Evolutionary conservation across 1,140 invertebrate genomes (phyloP).

Genomic region (silkworm (Bombyx mori)): DNA sequence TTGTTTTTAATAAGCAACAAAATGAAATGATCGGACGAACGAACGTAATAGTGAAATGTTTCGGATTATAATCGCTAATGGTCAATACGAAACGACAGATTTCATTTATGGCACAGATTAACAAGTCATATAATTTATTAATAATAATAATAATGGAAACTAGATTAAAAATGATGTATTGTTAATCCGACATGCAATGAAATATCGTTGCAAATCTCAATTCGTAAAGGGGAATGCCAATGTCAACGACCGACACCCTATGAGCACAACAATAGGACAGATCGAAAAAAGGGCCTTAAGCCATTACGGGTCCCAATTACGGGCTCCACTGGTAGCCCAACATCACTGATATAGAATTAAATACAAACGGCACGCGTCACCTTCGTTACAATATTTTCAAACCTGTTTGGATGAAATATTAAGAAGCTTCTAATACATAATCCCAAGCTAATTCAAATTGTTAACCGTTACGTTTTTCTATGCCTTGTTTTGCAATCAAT

Average conservation of each 20-base stretch:
- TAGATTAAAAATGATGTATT: slow-evolving; percentile 48
- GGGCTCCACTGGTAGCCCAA: slow-evolving; percentile 39
- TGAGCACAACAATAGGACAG: slow-evolving; percentile 47
- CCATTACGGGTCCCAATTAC: slow-evolving; percentile 52
- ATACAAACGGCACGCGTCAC: slow-evolving; percentile 35
- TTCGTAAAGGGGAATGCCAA: slow-evolving; percentile 52
- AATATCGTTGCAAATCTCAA: slow-evolving; percentile 50
- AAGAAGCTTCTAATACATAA: background rate
- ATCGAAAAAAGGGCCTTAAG: slow-evolving; percentile 54
- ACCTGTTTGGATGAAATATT: slow-evolving; percentile 11
- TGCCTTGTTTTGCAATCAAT: background rate
- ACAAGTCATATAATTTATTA: too few relatives aligned
- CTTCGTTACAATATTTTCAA: slow-evolving; percentile 11
- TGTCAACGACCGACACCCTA: slow-evolving; percentile 61
- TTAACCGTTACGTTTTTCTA: background rate
- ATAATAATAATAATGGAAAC: background rate
- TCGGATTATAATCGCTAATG: too few relatives aligned
- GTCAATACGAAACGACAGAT: too few relatives aligned
- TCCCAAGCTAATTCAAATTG: background rate
- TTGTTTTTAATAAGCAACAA: too few relatives aligned
- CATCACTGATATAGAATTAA: slow-evolving; percentile 31
- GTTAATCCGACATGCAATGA: slow-evolving; percentile 42
- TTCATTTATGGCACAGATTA: too few relatives aligned
- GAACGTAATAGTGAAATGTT: too few relatives aligned
- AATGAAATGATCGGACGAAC: too few relatives aligned